Percentiles rank a stretch among this genome's conserved stretches.
These are phyloP conservation scores for Thereva nobilitata DNA, from an alignment of 2,888 invertebrate species.

Conservation along the genomic window DNA sequence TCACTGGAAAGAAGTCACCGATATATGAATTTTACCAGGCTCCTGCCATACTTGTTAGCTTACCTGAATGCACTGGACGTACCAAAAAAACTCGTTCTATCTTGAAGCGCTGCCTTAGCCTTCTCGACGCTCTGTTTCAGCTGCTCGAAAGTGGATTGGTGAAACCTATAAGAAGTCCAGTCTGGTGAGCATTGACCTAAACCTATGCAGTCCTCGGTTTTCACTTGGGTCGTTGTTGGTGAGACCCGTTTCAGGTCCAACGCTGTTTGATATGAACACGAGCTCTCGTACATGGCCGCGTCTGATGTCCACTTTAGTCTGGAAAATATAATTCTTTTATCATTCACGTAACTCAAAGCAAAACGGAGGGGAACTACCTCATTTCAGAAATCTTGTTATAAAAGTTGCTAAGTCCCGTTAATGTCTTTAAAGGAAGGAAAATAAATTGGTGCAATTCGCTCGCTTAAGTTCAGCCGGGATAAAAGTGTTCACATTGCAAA, in stretches of 20 bases:
- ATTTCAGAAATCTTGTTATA: no score
- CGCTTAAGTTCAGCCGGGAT: no score
- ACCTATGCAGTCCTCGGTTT: slow-evolving; percentile 60
- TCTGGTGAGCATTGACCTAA: slow-evolving; percentile 65
- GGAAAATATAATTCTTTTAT: slow-evolving; percentile 2
- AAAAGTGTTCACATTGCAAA: no score
- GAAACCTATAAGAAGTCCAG: slow-evolving; percentile 79
- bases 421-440: no score
- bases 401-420: no score
- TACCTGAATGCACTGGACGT: slow-evolving; percentile 75
- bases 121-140: slow-evolving; percentile 89
- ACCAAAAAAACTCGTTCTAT: slow-evolving; percentile 71
- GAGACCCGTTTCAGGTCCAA: slow-evolving; percentile 76
- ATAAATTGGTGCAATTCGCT: no score
- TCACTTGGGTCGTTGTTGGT: slow-evolving; percentile 57
- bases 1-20: slow-evolving; percentile 48
- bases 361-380: background rate
- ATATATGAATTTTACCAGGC: background rate
- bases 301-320: slow-evolving; percentile 42
- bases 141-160: slow-evolving; percentile 87
- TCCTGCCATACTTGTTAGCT: slow-evolving; percentile 2
- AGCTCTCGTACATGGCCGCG: slow-evolving; percentile 82
- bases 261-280: slow-evolving; percentile 87
- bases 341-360: background rate
- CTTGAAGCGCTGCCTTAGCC: slow-evolving; percentile 83